Evolutionary conservation across 2,113 vertebrate genomes (phyloP).

Genomic region (Phyllostomus hastatus): DNA sequence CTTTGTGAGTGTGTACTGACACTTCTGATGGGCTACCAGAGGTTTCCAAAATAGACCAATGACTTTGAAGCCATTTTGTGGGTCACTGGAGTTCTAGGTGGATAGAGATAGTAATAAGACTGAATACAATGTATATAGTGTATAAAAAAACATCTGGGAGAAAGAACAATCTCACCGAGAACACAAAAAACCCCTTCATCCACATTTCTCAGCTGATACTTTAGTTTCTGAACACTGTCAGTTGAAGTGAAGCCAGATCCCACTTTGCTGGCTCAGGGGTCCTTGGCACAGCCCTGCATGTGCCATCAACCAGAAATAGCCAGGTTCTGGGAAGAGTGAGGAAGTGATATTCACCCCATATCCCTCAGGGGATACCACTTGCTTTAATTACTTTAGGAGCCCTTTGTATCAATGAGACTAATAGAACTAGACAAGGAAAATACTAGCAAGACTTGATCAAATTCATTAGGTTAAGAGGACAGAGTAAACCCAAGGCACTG

Average conservation of each 20-base stretch:
- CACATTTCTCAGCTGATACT: conserved; percentile 20
- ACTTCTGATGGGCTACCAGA: conserved; percentile 56
- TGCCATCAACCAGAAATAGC: conserved; percentile 49
- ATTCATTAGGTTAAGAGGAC: conserved; percentile 57
- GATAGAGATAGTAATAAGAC: neutral
- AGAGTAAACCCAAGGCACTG: conserved; percentile 51
- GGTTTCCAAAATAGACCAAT: conserved; percentile 17
- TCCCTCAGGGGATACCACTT: conserved; percentile 48
- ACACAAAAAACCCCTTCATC: neutral
- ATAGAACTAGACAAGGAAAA: conserved; percentile 66
- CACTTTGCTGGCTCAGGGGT: conserved; percentile 46
- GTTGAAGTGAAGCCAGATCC: conserved; percentile 67
- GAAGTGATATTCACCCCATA: conserved; percentile 44
- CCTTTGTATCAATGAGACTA: conserved; percentile 70
- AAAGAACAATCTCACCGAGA: neutral
- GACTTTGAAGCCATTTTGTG: conserved; percentile 36
- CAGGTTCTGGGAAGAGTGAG: neutral
- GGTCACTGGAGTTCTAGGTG: neutral
- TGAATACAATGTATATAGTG: neutral
- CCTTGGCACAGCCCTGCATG: conserved; percentile 34
- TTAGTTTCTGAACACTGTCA: conserved; percentile 64
- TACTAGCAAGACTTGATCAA: conserved; percentile 66
- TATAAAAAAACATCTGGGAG: conserved; percentile 1
- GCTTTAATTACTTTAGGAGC: conserved; percentile 78
- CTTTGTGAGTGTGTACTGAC: conserved; percentile 58